Percentiles rank a stretch among this genome's conserved stretches.
phyloP scores from a whole-genome alignment of 2,888 invertebrate species.

The Lycia hirtaria region DNA sequence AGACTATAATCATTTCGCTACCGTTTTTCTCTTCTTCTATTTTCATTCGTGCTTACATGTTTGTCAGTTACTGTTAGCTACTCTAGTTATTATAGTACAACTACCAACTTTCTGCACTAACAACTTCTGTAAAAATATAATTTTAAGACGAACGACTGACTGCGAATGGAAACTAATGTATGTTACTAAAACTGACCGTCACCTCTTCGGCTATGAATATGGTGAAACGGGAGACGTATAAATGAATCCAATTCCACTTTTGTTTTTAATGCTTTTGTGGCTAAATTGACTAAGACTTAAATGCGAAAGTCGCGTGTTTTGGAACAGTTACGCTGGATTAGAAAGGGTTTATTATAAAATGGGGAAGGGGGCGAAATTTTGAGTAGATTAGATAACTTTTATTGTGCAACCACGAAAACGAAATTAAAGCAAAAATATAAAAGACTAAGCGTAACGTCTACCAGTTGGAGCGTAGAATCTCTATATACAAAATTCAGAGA shows the following conservation, averaged over 20 bases:
- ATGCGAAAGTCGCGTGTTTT: conserved; percentile 36
- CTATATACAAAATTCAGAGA: too few relatives aligned
- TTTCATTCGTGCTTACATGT: too few relatives aligned
- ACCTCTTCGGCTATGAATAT: conserved; percentile 55
- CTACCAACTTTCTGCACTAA: too few relatives aligned
- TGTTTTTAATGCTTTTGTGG: conserved; percentile 61
- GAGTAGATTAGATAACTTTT: conserved; percentile 5
- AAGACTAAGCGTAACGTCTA: too few relatives aligned
- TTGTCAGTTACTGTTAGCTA: too few relatives aligned
- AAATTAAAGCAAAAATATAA: conserved; percentile 7
- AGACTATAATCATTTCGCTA: too few relatives aligned
- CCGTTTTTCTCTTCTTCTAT: too few relatives aligned
- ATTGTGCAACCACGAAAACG: background rate
- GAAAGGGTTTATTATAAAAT: conserved; percentile 38
- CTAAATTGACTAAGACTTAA: conserved; percentile 45
- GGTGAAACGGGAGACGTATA: conserved; percentile 61
- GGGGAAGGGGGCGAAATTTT: conserved; percentile 10
- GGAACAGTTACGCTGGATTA: conserved; percentile 36
- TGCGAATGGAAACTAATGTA: too few relatives aligned
- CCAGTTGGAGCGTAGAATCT: too few relatives aligned
- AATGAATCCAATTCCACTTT: conserved; percentile 75
- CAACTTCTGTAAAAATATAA: too few relatives aligned
- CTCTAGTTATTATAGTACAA: too few relatives aligned
- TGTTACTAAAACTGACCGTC: background rate
- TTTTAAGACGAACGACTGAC: too few relatives aligned